Base-by-base conservation (phyloP, 1,140 invertebrate species). In the Ips typographus region DNA sequence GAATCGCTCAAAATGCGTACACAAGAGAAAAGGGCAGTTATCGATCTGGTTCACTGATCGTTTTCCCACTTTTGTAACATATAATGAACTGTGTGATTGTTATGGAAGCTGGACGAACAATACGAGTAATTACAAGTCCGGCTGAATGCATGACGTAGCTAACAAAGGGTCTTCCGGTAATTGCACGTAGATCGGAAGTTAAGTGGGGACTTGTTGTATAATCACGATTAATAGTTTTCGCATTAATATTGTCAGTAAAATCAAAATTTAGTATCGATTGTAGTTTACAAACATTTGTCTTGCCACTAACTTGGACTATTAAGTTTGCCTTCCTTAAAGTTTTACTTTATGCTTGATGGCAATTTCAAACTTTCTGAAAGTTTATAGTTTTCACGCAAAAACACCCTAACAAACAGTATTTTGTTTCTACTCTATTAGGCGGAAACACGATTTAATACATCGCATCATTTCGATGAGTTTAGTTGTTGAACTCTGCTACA, bases 111-210 rank as follows among this genome's bases (percentile, higher is more conserved):
- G 5, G n/a, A 6, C 8, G 22, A 65, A 65, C 60, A 57, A 57
- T 22, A 22, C 22, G 39, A 59, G 43, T 68, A 59, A 68, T 68
- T 68, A 60, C 57, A 6, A 60, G 57, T 51, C 39, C 57, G 40
- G 60, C 60, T 60, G 53, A 60, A 68, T 58, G n/a, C 65, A 56
- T 56, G 52, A 38, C 47, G 55, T 42, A 68, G 60, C 53, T 59
- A 68, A 68, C 65, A 68, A 68, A 68, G 65, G 57, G 65, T 49
- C 47, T 53, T 68, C 57, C 65, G 56, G 65, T 39, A 55, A 49
- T 49, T 56, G 53, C 40, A 47, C 52, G 41, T 58, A 60, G 55
- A 68, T 68, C 65, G 65, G 65, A 68, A 60, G 65, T 68, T 41
- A 52, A 59, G 49, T 53, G 65, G 65, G 65, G 44, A 59, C 4